Base-by-base conservation (phyloP, 2,797 vertebrate genomes). In the Loris lydekkerianus region DNA sequence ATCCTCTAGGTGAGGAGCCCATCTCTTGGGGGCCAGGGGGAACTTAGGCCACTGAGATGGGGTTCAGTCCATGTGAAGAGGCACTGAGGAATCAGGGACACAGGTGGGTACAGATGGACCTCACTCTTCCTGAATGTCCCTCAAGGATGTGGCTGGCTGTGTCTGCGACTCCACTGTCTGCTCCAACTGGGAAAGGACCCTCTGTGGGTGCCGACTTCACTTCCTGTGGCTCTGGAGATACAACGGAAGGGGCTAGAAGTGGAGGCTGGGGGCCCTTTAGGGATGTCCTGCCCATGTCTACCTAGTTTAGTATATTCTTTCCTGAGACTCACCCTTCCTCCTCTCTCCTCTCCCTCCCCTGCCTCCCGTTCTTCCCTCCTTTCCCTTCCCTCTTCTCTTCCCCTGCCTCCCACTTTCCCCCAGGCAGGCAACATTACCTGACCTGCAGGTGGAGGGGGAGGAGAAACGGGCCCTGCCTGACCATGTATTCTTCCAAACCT, bases 241-340 rank as follows among this genome's bases (percentile, higher is more conserved):
- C 23, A 0, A 23, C 10, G 27, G 65, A 84, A 70, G 67, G 31
- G 13, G 7, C 29, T 70, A 17, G 31, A n/a, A 20, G 67, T 4
- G 58, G 43, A 40, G 53, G 37, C 61, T 5, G 10, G 18, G 20
- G 60, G 9, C 7, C 29, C 37, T 25, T 37, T 0, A 3, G 56
- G 13, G 27, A 40, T 37, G 40, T 11, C 29, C n/a, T 46, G 65
- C 58, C 31, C 25, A 0, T 0, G 7, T 58, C 87, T 37, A 1
- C 0, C 0, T 0, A n/a, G 18, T 14, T 75, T 10, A 5, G 0
- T 5, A 37, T 11, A 0, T 40, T 72, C 37, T 61, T 25, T 70
- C 81, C 49, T 37, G 84, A 46, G 37, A 34, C 20, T 21, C 78
- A 0, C 21, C 31, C 0, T 29, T 20, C 0, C 8, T 25, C 43